Conservation (phyloP, 2,888 invertebrate species). For the Candidula unifasciata region DNA sequence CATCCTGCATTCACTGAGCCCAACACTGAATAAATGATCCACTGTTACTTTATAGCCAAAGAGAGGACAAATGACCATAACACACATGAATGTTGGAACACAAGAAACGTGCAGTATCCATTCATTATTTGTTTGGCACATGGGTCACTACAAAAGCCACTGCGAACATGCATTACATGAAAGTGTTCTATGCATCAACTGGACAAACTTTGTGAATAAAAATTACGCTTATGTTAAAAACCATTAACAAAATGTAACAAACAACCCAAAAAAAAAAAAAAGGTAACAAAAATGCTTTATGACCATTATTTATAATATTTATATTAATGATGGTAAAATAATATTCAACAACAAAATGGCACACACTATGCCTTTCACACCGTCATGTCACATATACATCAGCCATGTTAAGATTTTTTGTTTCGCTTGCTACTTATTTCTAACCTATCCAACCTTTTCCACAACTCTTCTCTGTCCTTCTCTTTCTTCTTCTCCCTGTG, state of each 20-base stretch:
- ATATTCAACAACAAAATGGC: constrained; percentile 47
- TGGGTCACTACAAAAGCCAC: constrained; percentile 39
- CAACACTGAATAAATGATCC: too few relatives aligned
- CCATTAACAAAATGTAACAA: constrained; percentile 31
- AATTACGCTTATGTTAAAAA: not conserved
- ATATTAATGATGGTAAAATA: constrained; percentile 52
- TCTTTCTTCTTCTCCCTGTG: constrained; percentile 94
- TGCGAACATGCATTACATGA: constrained; percentile 16
- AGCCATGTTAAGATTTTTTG: constrained; percentile 55
- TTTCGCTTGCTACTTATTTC: constrained; percentile 71
- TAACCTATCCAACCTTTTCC: constrained; percentile 82
- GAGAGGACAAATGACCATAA: not conserved
- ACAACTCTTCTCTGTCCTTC: constrained; percentile 97
- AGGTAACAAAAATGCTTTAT: constrained; percentile 36
- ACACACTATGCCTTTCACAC: constrained; percentile 44
- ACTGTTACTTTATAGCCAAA: not conserved
- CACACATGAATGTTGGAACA: not conserved
- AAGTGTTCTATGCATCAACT: not conserved
- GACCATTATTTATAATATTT: constrained; percentile 51
- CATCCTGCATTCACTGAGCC: too few relatives aligned
- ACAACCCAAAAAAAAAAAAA: not conserved
- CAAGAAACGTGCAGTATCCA: not conserved
- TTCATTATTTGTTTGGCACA: constrained; percentile 35
- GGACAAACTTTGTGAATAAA: not conserved
- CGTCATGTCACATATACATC: constrained; percentile 43